Conservation (phyloP, 2,888 invertebrate species). For the Sicus ferrugineus region DNA sequence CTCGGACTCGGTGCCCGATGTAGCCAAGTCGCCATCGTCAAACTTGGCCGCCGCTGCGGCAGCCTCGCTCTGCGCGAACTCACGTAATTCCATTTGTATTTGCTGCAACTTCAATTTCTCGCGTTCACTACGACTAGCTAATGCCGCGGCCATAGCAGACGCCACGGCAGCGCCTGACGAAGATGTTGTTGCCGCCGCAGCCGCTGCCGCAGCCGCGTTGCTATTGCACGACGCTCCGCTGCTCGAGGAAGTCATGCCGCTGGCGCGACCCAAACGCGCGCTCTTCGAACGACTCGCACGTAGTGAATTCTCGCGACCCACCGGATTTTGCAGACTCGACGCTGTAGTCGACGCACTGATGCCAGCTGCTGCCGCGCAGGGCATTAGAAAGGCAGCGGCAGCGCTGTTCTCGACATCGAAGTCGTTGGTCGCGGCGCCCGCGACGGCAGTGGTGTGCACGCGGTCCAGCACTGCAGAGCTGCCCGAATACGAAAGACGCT, state of each 20-base stretch:
- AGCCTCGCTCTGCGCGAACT: conserved; percentile 46
- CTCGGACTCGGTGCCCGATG: conserved; percentile 64
- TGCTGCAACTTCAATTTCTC: conserved; percentile 52
- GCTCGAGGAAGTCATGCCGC: conserved; percentile 69
- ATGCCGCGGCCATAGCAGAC: conserved; percentile 38
- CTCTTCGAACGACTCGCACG: conserved; percentile 52
- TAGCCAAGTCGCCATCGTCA: conserved; percentile 38
- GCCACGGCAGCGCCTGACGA: conserved; percentile 42
- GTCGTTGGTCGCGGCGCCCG: conserved; percentile 44
- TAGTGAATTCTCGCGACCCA: conserved; percentile 53
- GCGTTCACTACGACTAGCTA: conserved; percentile 50
- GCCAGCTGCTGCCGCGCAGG: conserved; percentile 38
- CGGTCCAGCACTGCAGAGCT: conserved; percentile 53
- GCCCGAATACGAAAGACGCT: conserved; percentile 52
- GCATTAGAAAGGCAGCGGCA: neutral
- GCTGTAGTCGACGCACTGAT: conserved; percentile 55
- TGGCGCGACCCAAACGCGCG: conserved; percentile 63
- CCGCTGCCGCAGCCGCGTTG: conserved; percentile 43
- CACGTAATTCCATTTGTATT: conserved; percentile 52
- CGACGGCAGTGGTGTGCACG: conserved; percentile 43
- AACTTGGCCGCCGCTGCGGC: conserved; percentile 18
- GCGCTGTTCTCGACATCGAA: conserved; percentile 39
- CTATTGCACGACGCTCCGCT: conserved; percentile 66
- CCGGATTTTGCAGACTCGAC: conserved; percentile 38
- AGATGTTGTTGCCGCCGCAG: conserved; percentile 38